Percentiles rank a stretch among this genome's conserved stretches.
Evolutionary conservation across 2,113 vertebrate species (phyloP).

Genomic region (Ptilonorhynchus violaceus): DNA sequence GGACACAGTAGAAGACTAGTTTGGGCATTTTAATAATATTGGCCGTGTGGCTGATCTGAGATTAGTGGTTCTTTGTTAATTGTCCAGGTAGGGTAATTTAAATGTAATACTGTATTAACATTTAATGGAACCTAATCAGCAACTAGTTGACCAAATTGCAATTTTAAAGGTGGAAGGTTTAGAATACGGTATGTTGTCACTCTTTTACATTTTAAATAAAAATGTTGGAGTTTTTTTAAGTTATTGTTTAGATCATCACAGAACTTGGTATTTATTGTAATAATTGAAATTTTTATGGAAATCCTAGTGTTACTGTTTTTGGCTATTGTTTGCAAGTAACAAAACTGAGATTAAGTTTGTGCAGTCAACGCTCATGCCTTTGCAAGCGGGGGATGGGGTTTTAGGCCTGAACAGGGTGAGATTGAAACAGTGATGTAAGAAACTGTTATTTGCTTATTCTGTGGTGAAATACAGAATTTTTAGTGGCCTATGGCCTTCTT

Average conservation of each 20-base stretch:
- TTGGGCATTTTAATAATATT: slow-evolving; percentile 36
- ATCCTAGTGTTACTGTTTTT: not conserved
- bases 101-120: slow-evolving; percentile 54
- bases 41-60: not conserved
- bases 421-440: not conserved
- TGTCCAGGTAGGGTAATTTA: slow-evolving; percentile 55
- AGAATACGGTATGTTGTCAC: not conserved
- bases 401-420: not conserved
- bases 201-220: slow-evolving; percentile 67
- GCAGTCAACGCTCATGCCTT: not conserved
- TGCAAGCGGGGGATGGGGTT: not conserved
- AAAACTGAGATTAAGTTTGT: not conserved
- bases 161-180: slow-evolving; percentile 44
- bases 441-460: not conserved
- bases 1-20: not conserved
- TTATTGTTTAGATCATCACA: not conserved
- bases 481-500: not conserved
- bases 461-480: not conserved
- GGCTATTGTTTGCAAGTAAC: not conserved
- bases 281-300: not conserved
- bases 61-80: slow-evolving; percentile 41
- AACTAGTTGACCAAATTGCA: slow-evolving; percentile 12
- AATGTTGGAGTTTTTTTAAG: slow-evolving; percentile 13
- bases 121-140: slow-evolving; percentile 48
- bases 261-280: slow-evolving; percentile 5